Base-by-base conservation (phyloP, 2,797 vertebrate species). In the Aeoliscus strigatus region DNA sequence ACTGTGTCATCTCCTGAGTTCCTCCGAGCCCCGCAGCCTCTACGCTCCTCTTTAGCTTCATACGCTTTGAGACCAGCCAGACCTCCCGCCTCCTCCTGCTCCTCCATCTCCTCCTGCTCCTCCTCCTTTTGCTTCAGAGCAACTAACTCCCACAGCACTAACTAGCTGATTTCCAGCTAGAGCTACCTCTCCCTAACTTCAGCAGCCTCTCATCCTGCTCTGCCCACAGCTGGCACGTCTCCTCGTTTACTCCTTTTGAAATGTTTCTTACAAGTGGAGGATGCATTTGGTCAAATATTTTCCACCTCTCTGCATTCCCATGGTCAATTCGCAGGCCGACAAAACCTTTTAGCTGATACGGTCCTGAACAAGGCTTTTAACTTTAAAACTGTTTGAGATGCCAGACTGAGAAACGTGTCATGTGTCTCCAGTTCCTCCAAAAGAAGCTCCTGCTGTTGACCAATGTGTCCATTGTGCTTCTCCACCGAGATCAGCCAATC, bases 1-100 rank as follows among this genome's bases (percentile, higher is more conserved):
- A 38, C 54, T 61, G 27, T 65, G 71, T 87, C 75, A 58, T 89
- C 89, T 91, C 87, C 82, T 83, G 61, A 53, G 79, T 75, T 85
- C 80, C 82, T 79, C 86, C 82, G 74, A 89, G 71, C 81, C 87
- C 90, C 84, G 86, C 79, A 72, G 78, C 79, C 85, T 83, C 79
- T 79, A 75, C 68, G 75, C 89, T 90, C 82, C 73, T 31, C 64
- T 45, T 49, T 42, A 75, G 63, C 69, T 51, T 62, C 77, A 77
- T 62, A 66, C 67, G 81, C 78, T 77, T 80, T 73, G 57, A 74
- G 60, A 86, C 81, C 83, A 77, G 82, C 80, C n/a, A 75, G 72
- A 63, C 70, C 61, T 62, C 60, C 39, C 8, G 12, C 64, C 40
- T 51, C 43, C 43, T 38, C 44, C 36, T 70, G 39, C 44, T 61